Base-by-base conservation (phyloP, 2,888 invertebrate species). In the Ephialtes manifestator region DNA sequence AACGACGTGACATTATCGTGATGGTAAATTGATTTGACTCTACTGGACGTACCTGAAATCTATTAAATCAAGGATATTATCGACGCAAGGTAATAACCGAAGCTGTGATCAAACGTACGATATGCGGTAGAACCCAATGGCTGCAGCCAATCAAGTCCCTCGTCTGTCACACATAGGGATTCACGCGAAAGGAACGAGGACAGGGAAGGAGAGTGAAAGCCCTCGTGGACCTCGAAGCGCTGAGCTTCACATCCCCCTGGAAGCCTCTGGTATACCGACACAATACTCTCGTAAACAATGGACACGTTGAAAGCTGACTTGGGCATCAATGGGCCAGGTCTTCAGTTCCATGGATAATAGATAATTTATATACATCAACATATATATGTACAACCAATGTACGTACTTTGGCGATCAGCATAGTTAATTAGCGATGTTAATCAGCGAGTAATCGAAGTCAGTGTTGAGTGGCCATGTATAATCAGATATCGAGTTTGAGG, bases 341-440 rank as follows among this genome's bases (percentile, higher is more conserved):
- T 15, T 46, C 65, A n/a, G 11, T 18, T 51, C 35, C 18, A 13
- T n/a, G 35, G 53, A 39, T 53, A 71, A 71, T 39, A 39, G 70
- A 71, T 71, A 53, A 71, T 53, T 4, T 53, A 71, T 71, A 53
- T 51, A 53, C 31, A 13, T 58, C 53, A 8, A 20, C n/a, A 51
- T 55, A 51, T 51, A 51, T 51, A 7, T 20, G 39, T 35, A 43
- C 46, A 4, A 11, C n/a, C 7, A 11, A n/a, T 35, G 35, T 35
- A 39, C 70, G 1, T 58, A 58, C 31, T n/a, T n/a, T 43, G 4
- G 43, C 65, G 65, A 18, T 67, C 20, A 43, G 28, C 31, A 31
- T 53, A 53, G 70, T 71, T 35, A 53, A 70, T 70, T 51, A 51
- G 68, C 68, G 68, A 48, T 48, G 68, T 48, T 70, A 70, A 71